Evolutionary conservation across 2,797 vertebrate species (phyloP), one percentile per base, ranked within the genome.

Genomic region (Crenichthys baileyi): DNA sequence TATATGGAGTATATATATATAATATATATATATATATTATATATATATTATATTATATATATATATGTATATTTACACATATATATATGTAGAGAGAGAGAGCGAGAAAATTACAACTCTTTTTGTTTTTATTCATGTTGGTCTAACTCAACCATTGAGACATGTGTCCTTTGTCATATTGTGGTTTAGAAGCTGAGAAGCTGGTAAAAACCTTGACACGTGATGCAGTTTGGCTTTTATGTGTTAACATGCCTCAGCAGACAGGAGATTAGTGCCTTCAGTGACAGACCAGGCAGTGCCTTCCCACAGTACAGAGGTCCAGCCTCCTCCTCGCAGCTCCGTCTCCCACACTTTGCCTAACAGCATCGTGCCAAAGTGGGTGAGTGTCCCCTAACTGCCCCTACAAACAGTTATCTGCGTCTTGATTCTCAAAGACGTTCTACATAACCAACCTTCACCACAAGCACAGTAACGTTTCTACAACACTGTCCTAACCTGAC

Each of bases 231-330:
- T 26, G 12, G 51, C 67, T 71, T 75, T 39, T 77, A 12, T 79
- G 65, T 82, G 24, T 76, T 68, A 58, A 6, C 67, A 0, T 44
- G 1, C 24, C 5, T 1, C 63, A 7, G 68, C 89, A 99, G 98
- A 99, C 91, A 97, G 97, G 93, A 98, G 97, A 96, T 94, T 93
- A 91, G 97, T 98, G 97, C 97, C 98, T 98, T 98, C 96, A 48
- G 29, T 95, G 95, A 96, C 94, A 83, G 95, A 96, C 91, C 86
- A 90, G 85, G 90, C 95, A 83, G 97, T 97, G 97, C 97, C 97
- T 97, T 97, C 96, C 79, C 88, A 91, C 24, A 91, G 93, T 85
- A 63, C 90, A n/a, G 96, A 97, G 88, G 93, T 93, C 90, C 96
- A 95, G 87, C 93, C 94, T 7, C 91, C 87, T n/a, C 93, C 88